Conservation (phyloP, 2,888 invertebrate species). For the Chrysotoxum bicinctum region DNA sequence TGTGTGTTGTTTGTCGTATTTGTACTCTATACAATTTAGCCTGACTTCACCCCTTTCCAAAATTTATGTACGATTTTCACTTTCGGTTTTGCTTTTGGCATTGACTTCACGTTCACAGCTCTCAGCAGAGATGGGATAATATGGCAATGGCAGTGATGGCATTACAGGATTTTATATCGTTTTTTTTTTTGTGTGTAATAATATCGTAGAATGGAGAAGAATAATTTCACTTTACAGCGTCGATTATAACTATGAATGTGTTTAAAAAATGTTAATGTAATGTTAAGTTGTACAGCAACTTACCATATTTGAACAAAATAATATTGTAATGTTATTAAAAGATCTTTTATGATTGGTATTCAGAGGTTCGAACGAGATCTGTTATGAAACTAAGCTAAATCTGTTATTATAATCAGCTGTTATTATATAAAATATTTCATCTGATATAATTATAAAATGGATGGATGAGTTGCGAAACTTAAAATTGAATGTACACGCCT, state of each 20-base stretch:
- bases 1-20: slow-evolving; percentile 3
- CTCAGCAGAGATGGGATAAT: slow-evolving; percentile 29
- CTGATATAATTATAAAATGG: too few species aligned
- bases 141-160: background rate
- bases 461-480: too few species aligned
- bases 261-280: background rate
- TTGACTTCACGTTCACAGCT: slow-evolving; percentile 45
- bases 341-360: too few species aligned
- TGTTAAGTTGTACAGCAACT: background rate
- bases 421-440: too few species aligned
- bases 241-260: background rate
- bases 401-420: too few species aligned
- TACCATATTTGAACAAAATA: background rate
- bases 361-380: too few species aligned
- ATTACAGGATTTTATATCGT: background rate
- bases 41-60: background rate
- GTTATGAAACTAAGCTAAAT: too few species aligned
- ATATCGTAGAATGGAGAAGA: background rate
- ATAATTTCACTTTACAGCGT: background rate
- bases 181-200: background rate
- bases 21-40: background rate
- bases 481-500: too few species aligned
- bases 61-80: slow-evolving; percentile 65
- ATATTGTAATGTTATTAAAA: too few species aligned
- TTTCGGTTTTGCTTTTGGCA: slow-evolving; percentile 71